These are phyloP conservation scores for Girardinus metallicus DNA, from an alignment of 2,797 vertebrate species.

Conservation along the genomic window DNA sequence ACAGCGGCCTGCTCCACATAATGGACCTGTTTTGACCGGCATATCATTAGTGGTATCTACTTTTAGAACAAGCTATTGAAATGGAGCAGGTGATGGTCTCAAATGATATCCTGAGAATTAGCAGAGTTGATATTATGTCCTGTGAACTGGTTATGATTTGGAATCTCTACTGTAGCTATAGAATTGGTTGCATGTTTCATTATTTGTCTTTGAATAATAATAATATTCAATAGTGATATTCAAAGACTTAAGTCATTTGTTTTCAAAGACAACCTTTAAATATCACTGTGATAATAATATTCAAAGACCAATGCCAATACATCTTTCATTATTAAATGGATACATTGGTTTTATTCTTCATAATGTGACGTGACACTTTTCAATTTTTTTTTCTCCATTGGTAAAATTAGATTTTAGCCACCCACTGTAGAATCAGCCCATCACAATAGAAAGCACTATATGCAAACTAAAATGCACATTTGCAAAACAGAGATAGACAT, in stretches of 20 bases:
- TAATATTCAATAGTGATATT: background rate
- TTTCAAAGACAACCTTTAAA: too few species aligned
- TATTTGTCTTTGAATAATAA: background rate
- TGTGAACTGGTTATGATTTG: background rate
- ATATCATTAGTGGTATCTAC: background rate
- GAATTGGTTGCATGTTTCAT: background rate
- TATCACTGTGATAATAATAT: too few species aligned
- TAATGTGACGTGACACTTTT: background rate
- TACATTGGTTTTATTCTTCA: background rate
- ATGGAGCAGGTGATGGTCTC: background rate
- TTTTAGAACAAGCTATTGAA: background rate
- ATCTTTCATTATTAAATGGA: background rate
- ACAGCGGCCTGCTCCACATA: background rate
- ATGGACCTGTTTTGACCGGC: background rate
- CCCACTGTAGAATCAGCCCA: background rate
- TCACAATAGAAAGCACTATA: background rate
- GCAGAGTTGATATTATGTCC: background rate
- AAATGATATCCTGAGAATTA: background rate
- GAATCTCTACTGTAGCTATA: background rate
- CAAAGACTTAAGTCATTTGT: background rate
- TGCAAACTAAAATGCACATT: background rate
- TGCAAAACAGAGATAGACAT: constrained; percentile 15
- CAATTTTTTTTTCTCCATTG: background rate
- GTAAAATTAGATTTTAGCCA: background rate
- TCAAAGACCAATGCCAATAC: too few species aligned